Base-by-base conservation (phyloP, 1,140 invertebrate species). In the Drosophila dunni region DNA sequence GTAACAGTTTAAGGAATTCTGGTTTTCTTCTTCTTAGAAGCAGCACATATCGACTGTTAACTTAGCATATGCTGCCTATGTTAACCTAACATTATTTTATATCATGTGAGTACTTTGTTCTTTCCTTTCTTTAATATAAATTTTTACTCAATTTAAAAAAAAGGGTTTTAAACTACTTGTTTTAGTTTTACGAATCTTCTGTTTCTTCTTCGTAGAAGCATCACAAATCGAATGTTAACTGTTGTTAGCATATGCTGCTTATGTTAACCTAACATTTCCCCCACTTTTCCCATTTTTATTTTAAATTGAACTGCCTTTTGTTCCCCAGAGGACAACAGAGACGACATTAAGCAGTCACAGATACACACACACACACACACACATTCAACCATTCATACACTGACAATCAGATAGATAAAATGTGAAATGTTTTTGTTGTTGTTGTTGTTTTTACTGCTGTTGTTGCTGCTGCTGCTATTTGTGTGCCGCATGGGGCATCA, bases 401-500 rank as follows among this genome's bases (percentile, higher is more conserved):
- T 11, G 48, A 61, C 69, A 56, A 38, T 57, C 40, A 50, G 44
- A 61, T 54, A 70, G 40, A 75, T 74, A 62, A 68, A 74, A 74
- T 75, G 56, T 38, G 66, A 70, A 75, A 65, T 75, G 48, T 56
- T 9, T 56, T 7, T 53, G 10, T 53, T 51, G 20, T 53, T 45
- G 11, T 10, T 33, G 24, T 29, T 29, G 24, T 29, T 54, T 38
- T 17, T 68, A 9, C 8, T 40, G 8, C 7, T 11, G 38, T 38
- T 7, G 36, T 40, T 53, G n/a, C 15, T 36, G 13, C n/a, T 50
- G 24, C 2, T 51, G 48, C 13, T 42, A 51, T 75, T 57, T 85
- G 69, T 83, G 38, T 51, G 57, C 63, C 62, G 75, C 58, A 64
- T 40, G 46, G 68, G 62, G 60, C 64, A 50, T 45, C 65, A 60